Conservation (phyloP, 1,140 invertebrate species). For the Apocrypta bakeri region DNA sequence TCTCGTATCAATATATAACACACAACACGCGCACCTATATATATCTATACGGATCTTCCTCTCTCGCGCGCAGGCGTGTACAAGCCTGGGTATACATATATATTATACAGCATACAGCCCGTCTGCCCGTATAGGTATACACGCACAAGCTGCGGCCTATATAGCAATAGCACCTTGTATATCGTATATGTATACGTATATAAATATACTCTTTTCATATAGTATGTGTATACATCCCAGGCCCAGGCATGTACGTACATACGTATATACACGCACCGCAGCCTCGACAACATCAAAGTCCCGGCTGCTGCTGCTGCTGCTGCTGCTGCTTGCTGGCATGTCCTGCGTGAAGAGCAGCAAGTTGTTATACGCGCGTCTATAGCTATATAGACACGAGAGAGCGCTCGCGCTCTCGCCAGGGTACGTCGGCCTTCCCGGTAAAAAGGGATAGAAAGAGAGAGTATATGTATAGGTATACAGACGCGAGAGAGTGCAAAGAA, state of each 20-base stretch:
- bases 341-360: constrained; percentile 29
- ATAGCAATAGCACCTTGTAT: too few species aligned
- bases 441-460: constrained; percentile 25
- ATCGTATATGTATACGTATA: too few species aligned
- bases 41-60: too few species aligned
- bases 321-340: neutral
- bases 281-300: constrained; percentile 7
- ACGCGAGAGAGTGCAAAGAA: neutral
- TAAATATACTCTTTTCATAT: too few species aligned
- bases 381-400: neutral
- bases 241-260: neutral
- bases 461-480: neutral
- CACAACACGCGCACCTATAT: neutral
- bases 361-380: neutral
- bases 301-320: neutral
- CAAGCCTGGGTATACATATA: too few species aligned
- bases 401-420: neutral
- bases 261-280: neutral
- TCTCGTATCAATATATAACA: too few species aligned
- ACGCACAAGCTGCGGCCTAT: too few species aligned
- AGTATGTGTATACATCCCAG: too few species aligned
- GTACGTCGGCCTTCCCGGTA: constrained; percentile 41
- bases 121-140: too few species aligned
- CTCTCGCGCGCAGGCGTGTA: neutral
- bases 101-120: too few species aligned